Conservation (phyloP, 1,140 invertebrate genomes). For the Antheraea pernyi region DNA sequence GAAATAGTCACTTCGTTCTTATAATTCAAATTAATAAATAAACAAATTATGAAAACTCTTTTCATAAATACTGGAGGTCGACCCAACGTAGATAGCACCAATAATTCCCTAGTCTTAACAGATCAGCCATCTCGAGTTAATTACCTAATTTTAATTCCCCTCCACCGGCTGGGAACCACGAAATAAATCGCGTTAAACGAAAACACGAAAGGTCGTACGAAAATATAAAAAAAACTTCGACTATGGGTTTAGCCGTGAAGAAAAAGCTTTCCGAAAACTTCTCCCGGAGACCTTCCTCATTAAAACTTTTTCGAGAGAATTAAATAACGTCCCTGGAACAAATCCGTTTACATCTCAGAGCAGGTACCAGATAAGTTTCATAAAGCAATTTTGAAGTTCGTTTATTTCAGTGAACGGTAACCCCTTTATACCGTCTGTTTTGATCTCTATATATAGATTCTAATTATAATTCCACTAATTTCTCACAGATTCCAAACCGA, state of each 20-base stretch:
- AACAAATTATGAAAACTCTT: no score
- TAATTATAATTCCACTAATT: neutral
- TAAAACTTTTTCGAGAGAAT: slow-evolving; percentile 35
- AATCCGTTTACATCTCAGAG: slow-evolving; percentile 23
- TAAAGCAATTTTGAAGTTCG: slow-evolving; percentile 9
- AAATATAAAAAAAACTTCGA: neutral
- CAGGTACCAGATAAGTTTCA: neutral
- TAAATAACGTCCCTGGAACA: slow-evolving; percentile 27
- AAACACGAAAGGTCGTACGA: neutral
- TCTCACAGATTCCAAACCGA: no score
- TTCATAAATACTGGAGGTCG: no score
- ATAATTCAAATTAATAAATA: no score
- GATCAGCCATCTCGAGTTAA: no score
- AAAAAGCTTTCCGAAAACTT: neutral
- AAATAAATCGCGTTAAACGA: neutral
- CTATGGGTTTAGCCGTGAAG: neutral
- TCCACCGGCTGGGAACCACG: neutral
- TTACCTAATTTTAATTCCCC: no score
- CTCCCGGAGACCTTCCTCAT: slow-evolving; percentile 22
- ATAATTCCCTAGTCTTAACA: no score
- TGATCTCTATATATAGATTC: neutral
- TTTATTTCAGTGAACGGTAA: neutral
- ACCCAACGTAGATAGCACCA: no score
- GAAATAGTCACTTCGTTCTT: no score
- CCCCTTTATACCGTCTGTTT: neutral